Evolutionary conservation across 2,797 vertebrate genomes (phyloP).

Genomic region (Amblyraja radiata): DNA sequence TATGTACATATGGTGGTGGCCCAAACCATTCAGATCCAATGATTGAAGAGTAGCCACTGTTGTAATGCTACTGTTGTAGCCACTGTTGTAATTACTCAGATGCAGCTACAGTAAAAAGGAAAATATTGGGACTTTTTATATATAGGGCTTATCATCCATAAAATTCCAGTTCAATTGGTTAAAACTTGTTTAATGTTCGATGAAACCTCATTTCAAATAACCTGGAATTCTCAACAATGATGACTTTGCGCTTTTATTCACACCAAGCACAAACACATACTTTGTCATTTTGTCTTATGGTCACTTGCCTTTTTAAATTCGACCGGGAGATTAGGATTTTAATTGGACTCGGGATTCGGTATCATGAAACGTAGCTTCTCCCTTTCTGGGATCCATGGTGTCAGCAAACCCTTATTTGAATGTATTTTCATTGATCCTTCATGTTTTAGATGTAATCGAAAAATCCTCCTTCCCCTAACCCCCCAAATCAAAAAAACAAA

Average conservation of each 20-base stretch:
- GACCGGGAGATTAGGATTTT: neutral
- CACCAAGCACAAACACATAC: neutral
- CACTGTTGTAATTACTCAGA: neutral
- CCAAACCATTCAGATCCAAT: neutral
- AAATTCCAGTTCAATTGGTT: neutral
- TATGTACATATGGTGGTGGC: neutral
- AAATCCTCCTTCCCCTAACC: neutral
- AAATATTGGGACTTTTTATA: neutral
- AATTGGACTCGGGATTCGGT: neutral
- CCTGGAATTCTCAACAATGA: neutral
- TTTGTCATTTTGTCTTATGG: no score
- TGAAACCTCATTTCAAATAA: neutral
- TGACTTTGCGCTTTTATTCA: neutral
- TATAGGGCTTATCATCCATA: neutral
- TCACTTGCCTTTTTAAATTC: neutral
- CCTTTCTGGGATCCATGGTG: neutral
- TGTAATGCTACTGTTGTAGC: no score
- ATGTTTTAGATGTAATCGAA: neutral
- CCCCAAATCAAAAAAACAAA: neutral
- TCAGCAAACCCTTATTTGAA: neutral
- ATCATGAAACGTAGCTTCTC: no score
- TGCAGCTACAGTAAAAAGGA: neutral
- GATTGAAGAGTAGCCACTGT: neutral
- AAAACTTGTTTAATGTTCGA: neutral
- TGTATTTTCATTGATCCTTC: neutral